Evolutionary conservation across 2,113 vertebrate species (phyloP).

Genomic region (Gallinago media): DNA sequence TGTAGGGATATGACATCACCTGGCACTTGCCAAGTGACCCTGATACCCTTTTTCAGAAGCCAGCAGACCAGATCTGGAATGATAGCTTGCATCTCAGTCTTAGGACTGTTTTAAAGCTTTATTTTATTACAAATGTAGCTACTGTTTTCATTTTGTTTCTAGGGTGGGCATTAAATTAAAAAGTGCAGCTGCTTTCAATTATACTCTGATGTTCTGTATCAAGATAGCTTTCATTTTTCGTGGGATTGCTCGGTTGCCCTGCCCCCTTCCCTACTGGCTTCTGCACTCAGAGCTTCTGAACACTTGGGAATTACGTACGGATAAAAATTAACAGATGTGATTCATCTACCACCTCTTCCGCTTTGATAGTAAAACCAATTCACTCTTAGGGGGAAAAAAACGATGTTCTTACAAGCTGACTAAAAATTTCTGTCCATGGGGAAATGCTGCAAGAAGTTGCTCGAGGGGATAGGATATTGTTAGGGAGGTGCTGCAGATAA

Average conservation of each 20-base stretch:
- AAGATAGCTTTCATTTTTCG: conserved; percentile 2
- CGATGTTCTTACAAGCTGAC: not conserved
- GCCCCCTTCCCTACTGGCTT: not conserved
- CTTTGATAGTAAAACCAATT: conserved; percentile 5
- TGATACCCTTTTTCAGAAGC: not conserved
- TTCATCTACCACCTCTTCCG: not conserved
- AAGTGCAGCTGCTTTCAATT: conserved; percentile 25
- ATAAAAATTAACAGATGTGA: not conserved
- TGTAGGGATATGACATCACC: not conserved
- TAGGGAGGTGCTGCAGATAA: not conserved
- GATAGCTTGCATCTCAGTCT: not conserved
- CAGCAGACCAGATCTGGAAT: not conserved
- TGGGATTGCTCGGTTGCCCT: not conserved
- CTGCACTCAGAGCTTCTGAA: not conserved
- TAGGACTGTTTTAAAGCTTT: not conserved
- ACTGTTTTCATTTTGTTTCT: not conserved
- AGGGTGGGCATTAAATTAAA: not conserved
- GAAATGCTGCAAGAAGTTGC: not conserved
- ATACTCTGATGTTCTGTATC: not conserved
- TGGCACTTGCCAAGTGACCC: not conserved
- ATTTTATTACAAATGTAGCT: not conserved
- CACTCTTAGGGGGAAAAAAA: not conserved
- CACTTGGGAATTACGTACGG: not conserved
- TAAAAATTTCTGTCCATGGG: not conserved
- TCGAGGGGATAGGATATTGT: not conserved